Base-by-base conservation (phyloP, 2,113 vertebrate species). In the Takifugu bimaculatus region DNA sequence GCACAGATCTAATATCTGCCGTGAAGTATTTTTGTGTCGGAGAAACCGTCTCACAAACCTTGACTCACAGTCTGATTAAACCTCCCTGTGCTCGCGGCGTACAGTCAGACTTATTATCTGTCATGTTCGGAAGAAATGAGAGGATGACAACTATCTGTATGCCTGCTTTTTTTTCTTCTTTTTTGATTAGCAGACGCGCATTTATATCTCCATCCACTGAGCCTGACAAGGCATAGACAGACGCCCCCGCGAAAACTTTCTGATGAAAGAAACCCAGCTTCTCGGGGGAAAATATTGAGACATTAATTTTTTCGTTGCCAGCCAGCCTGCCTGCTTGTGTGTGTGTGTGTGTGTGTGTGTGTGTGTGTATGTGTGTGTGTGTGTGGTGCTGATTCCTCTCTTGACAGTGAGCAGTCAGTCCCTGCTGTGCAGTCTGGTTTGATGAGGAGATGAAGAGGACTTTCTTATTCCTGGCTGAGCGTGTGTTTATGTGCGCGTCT, bases 361-460 rank as follows among this genome's bases (percentile, higher is more conserved):
- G 29, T 70, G 60, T 59, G 50, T 54, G 56, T 47, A 9, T 61
- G 39, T 51, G 6, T 67, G 50, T 63, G 50, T 26, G 42, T 14
- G 57, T 64, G 49, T 35, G 2, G 29, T 5, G 49, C 56, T 64
- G 66, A 71, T 83, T 82, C 80, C 65, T 80, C 75, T 81, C 75
- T 64, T 78, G 80, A 72, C 77, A 78, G 74, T 65, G 73, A 80
- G 68, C 70, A 55, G 51, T 79, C 71, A 68, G 68, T 80, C 73
- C 74, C 79, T 58, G 69, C 75, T 79, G 77, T 70, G 84, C 72
- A 69, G 79, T 74, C 74, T 74, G 72, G 77, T 65, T 77, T 70
- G 74, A 82, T 75, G 77, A 79, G 64, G 71, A 75, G 69, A 76
- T 78, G 63, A 73, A 80, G 78, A 65, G 62, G 75, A 64, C 73